phyloP scores from a whole-genome alignment of 2,113 vertebrate species.

The Rattus norvegicus region DNA sequence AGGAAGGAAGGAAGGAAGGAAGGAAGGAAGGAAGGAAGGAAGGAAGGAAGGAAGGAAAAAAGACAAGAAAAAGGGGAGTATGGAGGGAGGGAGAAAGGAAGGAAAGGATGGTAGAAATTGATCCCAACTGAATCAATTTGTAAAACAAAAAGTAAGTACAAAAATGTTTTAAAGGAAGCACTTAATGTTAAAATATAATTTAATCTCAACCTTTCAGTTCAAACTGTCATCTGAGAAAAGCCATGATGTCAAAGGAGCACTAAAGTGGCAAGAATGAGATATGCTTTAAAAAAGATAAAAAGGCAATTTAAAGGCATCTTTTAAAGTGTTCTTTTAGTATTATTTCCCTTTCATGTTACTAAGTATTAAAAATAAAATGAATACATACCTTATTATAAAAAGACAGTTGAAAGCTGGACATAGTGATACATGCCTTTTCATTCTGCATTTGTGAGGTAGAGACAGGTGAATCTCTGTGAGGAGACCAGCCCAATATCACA shows the following conservation, averaged over 20 bases:
- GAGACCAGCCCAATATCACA: background rate
- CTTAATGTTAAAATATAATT: background rate
- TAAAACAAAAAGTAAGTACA: constrained; percentile 8
- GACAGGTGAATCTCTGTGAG: background rate
- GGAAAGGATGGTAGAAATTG: background rate
- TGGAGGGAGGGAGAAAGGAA: background rate
- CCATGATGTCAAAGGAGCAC: background rate
- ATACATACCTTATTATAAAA: background rate
- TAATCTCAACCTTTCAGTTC: background rate
- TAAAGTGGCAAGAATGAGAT: background rate
- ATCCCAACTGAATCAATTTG: background rate
- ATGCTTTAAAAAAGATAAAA: background rate
- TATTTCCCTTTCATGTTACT: background rate
- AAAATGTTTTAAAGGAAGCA: background rate
- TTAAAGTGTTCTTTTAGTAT: background rate
- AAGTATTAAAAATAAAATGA: constrained; percentile 6
- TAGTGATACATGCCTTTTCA: too few species aligned
- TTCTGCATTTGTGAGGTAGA: background rate
- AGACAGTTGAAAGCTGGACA: background rate
- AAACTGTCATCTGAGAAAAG: background rate
- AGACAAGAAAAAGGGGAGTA: too few species aligned
- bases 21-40: background rate
- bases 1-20: too few species aligned
- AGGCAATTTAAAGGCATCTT: background rate
- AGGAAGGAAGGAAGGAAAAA: too few species aligned